phyloP scores from a whole-genome alignment of 2,113 vertebrate genomes.

The Microcebus griseorufus region DNA sequence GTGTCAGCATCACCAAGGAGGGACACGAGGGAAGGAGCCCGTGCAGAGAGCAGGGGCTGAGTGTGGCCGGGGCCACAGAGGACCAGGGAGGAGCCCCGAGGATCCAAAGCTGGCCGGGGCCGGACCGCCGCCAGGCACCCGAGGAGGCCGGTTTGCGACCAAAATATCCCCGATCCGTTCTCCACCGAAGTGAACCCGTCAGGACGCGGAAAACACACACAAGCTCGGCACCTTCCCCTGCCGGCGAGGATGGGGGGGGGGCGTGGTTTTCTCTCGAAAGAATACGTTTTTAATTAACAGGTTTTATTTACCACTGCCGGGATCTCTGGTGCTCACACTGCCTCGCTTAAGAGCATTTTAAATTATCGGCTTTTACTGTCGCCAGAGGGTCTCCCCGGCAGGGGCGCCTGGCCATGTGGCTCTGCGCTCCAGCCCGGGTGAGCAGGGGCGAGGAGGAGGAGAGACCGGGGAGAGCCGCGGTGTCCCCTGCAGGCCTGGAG shows the following conservation, averaged over 20 bases:
- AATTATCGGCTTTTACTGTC: constrained; percentile 88
- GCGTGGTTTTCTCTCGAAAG: constrained; percentile 70
- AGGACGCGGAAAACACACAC: not conserved
- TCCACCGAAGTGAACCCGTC: accelerated
- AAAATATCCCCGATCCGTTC: accelerated
- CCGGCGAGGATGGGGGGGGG: constrained; percentile 58
- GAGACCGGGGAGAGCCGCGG: not conserved
- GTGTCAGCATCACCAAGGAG: accelerated
- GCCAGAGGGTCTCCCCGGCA: constrained; percentile 71
- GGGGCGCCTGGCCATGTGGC: constrained; percentile 59
- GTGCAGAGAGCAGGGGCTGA: accelerated
- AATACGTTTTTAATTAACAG: constrained; percentile 84
- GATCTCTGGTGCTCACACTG: constrained; percentile 78
- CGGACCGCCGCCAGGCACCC: too few species aligned
- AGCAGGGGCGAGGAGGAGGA: constrained; percentile 45
- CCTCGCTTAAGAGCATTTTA: constrained; percentile 83
- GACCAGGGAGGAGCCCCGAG: accelerated
- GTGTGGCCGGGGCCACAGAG: accelerated
- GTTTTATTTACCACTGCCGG: constrained; percentile 84
- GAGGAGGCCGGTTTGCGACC: not conserved
- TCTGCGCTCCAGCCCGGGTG: constrained; percentile 55
- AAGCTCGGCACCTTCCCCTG: not conserved
- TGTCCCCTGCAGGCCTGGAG: accelerated
- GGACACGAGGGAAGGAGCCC: accelerated
- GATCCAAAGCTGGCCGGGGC: accelerated